Percentiles rank a stretch among this genome's conserved stretches.
Evolutionary conservation across 2,113 vertebrate species (phyloP).

Genomic region (Pseudopodoces humilis): DNA sequence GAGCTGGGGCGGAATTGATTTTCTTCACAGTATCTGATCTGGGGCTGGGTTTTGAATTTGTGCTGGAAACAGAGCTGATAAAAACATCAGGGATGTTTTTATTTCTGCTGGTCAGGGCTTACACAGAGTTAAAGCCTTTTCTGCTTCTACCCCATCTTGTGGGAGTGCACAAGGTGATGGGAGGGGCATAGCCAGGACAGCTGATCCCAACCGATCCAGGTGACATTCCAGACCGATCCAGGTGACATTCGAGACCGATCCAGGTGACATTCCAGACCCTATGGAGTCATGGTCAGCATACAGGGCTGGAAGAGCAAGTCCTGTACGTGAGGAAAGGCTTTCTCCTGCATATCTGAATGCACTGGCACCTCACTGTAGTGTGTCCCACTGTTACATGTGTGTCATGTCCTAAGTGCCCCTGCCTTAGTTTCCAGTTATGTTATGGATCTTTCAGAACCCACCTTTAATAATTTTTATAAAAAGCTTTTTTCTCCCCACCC

Average conservation of each 20-base stretch:
- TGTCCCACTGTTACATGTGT: no score
- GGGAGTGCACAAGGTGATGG: neutral
- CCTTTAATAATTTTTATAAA: neutral
- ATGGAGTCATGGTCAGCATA: fast-evolving
- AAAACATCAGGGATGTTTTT: neutral
- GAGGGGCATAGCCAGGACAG: neutral
- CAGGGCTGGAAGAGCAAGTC: neutral
- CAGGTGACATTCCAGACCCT: neutral
- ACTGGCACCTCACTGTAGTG: neutral
- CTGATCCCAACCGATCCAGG: neutral
- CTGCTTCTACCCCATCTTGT: neutral
- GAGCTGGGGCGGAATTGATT: neutral
- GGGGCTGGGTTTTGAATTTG: neutral
- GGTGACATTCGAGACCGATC: neutral
- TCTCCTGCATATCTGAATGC: neutral
- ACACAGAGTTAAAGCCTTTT: neutral
- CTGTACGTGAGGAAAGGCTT: fast-evolving
- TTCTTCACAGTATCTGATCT: neutral
- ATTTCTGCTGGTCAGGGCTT: neutral
- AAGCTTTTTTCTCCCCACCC: neutral
- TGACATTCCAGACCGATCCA: neutral
- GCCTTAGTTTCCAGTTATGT: neutral
- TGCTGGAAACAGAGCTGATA: neutral
- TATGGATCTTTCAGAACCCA: neutral
- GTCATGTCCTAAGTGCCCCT: neutral